Base-by-base conservation (phyloP, 2,888 invertebrate species). In the Pyrgus malvae region DNA sequence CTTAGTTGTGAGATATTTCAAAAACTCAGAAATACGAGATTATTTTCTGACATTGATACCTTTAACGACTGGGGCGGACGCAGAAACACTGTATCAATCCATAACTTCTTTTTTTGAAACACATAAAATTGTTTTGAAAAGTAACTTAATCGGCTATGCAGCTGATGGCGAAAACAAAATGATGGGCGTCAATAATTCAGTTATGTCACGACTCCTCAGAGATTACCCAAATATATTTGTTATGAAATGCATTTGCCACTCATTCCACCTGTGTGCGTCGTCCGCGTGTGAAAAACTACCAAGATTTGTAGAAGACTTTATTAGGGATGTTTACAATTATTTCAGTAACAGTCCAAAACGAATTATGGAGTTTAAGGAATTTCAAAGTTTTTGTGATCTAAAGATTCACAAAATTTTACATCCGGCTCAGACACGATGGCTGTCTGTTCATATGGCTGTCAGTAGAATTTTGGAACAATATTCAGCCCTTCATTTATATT, bases 321-420 rank as follows among this genome's bases (percentile, higher is more conserved):
- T 49, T 16, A 50, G 58, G 8, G 58, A 59, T 25, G 35, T 62
- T 40, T 61, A 60, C 53, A 64, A 33, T 3, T 12, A 57, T 12
- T 37, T 48, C 42, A 16, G 7, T 44, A 54, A 49, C 19, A 59
- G 61, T 16, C 59, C 63, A 33, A 64, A 61, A 59, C 60, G 12
- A 50, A 2, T 65, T 59, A 57, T 58, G 62, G 55, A 53, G 21
- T 14, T 33, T 33, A 11, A 33, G 11, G n/a, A 27, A 8, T 27
- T 33, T 12, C 33, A 33, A 33, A 33, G n/a, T 3, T 61, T 63
- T 56, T 58, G 54, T 2, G 46, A 61, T 17, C 50, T 62, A 45
- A 21, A 23, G 25, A 25, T 23, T 6, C 41, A 41, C 25, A 41
- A 25, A 41, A 23, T 41, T 12, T 12, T 41, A 3, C 23, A 41